Evolutionary conservation across 2,113 vertebrate species (phyloP).

Genomic region (Ceyx margarethae): DNA sequence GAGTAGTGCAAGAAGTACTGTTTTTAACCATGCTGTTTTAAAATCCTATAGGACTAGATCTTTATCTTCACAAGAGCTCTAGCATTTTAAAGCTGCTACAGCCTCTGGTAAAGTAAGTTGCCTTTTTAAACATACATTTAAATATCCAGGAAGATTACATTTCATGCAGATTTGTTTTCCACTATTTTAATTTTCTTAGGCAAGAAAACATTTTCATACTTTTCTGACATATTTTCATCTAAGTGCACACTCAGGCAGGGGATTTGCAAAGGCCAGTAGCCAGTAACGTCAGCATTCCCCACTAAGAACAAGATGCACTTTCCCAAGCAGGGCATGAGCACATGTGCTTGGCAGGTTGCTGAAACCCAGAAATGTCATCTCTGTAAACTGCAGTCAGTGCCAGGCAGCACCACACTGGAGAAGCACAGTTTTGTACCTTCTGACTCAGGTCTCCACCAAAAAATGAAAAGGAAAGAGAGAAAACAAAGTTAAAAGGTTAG

Average conservation of each 20-base stretch:
- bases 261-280: neutral
- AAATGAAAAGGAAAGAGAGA: neutral
- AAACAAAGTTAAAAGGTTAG: neutral
- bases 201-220: neutral
- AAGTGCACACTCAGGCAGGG: neutral
- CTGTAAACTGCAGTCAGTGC: neutral
- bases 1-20: neutral
- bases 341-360: neutral
- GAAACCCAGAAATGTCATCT: neutral
- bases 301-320: neutral
- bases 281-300: neutral
- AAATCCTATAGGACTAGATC: neutral
- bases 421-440: neutral
- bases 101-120: neutral
- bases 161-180: neutral
- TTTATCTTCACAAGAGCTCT: neutral
- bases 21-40: neutral
- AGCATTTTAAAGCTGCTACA: neutral
- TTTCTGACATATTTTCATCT: neutral
- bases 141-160: neutral
- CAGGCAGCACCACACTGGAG: neutral
- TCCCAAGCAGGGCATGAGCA: neutral
- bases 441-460: neutral
- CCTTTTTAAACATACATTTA: neutral
- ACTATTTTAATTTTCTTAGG: neutral